Evolutionary conservation across 2,113 vertebrate genomes (phyloP).

Genomic region (Sterrhoptilus dennistouni): DNA sequence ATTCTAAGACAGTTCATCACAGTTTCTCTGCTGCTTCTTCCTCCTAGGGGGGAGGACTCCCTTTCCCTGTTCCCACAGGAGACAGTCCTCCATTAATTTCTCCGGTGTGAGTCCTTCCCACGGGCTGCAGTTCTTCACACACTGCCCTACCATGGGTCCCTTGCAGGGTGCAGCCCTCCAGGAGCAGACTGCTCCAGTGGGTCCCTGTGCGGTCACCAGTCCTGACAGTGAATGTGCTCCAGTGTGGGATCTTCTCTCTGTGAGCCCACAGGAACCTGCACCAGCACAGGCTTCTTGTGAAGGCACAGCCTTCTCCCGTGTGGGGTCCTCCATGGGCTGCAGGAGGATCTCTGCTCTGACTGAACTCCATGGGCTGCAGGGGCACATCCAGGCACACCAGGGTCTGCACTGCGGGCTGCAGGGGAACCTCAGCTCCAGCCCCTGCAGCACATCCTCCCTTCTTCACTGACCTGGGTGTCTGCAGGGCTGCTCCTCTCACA

Average conservation of each 20-base stretch:
- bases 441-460: not conserved
- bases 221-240: not conserved
- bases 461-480: not conserved
- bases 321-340: not conserved
- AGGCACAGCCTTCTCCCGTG: not conserved
- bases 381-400: not conserved
- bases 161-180: not conserved
- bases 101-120: not conserved
- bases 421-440: not conserved
- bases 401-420: not conserved
- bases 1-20: not conserved
- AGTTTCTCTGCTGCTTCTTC: not conserved
- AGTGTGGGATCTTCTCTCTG: not conserved
- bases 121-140: not conserved
- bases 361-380: not conserved
- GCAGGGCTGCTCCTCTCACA: not conserved
- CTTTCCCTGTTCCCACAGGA: not conserved
- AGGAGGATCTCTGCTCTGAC: accelerated
- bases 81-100: not conserved
- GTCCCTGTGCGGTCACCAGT: not conserved
- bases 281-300: not conserved
- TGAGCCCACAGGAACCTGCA: not conserved
- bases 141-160: too few relatives aligned
- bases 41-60: accelerated
- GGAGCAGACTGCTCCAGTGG: not conserved